These are phyloP conservation scores for Beaufortia kweichowensis DNA, from an alignment of 2,113 vertebrate species.

Conservation along the genomic window DNA sequence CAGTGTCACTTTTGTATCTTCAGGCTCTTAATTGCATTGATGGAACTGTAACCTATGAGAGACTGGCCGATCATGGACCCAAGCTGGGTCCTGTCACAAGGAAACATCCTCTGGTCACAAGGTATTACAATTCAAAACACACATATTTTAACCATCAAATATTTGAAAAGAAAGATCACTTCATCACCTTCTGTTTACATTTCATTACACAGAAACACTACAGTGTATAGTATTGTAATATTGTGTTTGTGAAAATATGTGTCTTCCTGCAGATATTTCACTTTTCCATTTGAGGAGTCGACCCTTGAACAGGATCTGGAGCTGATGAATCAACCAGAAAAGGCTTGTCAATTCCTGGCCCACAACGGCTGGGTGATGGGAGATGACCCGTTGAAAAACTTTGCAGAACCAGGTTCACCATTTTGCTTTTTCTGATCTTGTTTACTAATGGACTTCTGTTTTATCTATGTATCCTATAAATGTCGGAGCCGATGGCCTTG, in stretches of 20 bases:
- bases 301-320: conserved; percentile 80
- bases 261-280: conserved; percentile 83
- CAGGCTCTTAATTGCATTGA: conserved; percentile 87
- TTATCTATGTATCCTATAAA: too few relatives aligned
- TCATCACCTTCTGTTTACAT: background rate
- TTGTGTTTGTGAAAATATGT: background rate
- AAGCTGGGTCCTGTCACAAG: conserved; percentile 84
- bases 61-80: conserved; percentile 86
- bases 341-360: conserved; percentile 88
- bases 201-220: background rate
- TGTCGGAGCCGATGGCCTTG: too few relatives aligned
- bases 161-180: background rate
- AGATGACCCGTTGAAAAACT: conserved; percentile 93
- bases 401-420: conserved; percentile 87
- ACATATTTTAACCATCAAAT: too few relatives aligned
- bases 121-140: conserved; percentile 69
- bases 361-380: conserved; percentile 98
- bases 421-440: background rate
- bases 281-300: conserved; percentile 83
- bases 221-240: background rate
- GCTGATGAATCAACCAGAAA: conserved; percentile 81
- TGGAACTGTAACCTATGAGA: conserved; percentile 89
- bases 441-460: background rate
- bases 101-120: conserved; percentile 88
- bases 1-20: conserved; percentile 49